Percentiles rank a stretch among this genome's conserved stretches.
These are phyloP conservation scores for Cynopterus sphinx DNA, from an alignment of 2,797 vertebrate genomes.

Conservation along the genomic window DNA sequence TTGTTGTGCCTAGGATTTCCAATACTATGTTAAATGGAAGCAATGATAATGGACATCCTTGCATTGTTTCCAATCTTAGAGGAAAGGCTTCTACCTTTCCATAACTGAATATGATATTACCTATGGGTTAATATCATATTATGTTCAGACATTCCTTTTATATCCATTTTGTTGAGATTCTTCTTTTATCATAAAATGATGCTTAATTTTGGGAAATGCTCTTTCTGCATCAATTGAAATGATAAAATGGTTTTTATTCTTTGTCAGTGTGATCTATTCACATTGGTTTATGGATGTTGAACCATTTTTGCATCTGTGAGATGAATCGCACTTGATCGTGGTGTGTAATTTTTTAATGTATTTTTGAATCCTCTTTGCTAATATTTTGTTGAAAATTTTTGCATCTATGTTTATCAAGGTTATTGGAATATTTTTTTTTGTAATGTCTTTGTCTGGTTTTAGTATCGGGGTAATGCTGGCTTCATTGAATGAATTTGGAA, in stretches of 20 bases:
- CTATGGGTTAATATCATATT: background rate
- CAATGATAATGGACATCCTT: background rate
- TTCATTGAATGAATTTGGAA: background rate
- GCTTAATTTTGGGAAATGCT: background rate
- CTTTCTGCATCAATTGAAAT: background rate
- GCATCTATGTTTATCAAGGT: background rate
- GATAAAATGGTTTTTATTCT: background rate
- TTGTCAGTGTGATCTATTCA: background rate
- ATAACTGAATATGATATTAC: background rate
- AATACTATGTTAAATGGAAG: background rate
- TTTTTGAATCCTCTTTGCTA: too few species aligned
- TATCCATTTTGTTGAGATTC: background rate
- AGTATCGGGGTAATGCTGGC: background rate
- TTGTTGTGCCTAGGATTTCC: background rate
- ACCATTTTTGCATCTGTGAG: background rate
- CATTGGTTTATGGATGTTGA: background rate
- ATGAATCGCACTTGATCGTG: too few species aligned
- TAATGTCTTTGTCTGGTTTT: background rate
- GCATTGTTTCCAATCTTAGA: background rate
- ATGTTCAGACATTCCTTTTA: background rate
- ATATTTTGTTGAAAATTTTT: background rate
- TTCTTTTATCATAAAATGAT: background rate
- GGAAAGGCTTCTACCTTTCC: background rate
- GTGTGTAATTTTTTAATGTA: too few species aligned
- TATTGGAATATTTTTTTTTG: background rate